Conservation (phyloP, 1,140 invertebrate genomes). For the Rhagoletis zephyria region DNA sequence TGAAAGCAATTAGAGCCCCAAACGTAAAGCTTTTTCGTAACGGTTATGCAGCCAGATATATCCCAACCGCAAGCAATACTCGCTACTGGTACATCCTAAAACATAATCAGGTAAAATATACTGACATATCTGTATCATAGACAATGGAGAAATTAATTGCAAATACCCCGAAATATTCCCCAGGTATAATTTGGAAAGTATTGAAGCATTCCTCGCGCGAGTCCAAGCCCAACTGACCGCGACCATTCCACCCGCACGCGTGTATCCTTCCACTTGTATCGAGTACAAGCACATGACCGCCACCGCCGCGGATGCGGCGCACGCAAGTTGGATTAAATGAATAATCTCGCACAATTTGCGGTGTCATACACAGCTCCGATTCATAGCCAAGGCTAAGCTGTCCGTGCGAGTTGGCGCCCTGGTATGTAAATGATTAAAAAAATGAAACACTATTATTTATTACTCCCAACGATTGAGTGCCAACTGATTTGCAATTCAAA, state of each 20-base stretch:
- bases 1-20: constrained; percentile 85
- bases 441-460: background rate
- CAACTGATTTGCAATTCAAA: constrained; percentile 54
- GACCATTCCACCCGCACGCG: constrained; percentile 90
- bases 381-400: constrained; percentile 81
- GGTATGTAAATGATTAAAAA: constrained; percentile 52
- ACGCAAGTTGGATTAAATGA: constrained; percentile 74
- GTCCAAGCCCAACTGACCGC: constrained; percentile 82
- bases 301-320: constrained; percentile 81
- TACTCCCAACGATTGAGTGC: background rate
- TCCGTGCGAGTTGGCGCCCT: constrained; percentile 90
- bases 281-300: constrained; percentile 83
- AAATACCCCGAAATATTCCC: constrained; percentile 65
- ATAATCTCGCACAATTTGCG: constrained; percentile 76
- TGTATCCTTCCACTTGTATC: constrained; percentile 81
- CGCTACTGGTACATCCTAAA: constrained; percentile 75
- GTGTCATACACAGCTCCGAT: constrained; percentile 80
- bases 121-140: constrained; percentile 3
- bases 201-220: constrained; percentile 64
- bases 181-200: constrained; percentile 66
- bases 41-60: constrained; percentile 79
- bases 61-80: constrained; percentile 83
- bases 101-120: constrained; percentile 56
- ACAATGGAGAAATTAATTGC: background rate
- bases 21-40: constrained; percentile 79